A percentile compares a stretch with the other conserved stretches of the same genome.
These are phyloP conservation scores for Cryptocephalus primarius DNA, from an alignment of 2,888 invertebrate species.

Conservation along the genomic window DNA sequence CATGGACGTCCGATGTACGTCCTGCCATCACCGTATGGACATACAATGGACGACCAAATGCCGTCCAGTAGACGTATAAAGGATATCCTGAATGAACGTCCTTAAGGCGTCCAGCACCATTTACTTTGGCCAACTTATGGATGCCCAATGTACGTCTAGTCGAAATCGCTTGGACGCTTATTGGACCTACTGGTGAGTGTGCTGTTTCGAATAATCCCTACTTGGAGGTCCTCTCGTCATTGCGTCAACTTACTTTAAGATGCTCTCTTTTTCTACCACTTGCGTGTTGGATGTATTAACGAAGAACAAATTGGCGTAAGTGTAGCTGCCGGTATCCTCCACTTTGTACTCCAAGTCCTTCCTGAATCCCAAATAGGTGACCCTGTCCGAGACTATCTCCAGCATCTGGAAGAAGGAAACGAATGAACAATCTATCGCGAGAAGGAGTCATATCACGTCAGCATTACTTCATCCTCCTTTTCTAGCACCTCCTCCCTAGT, in stretches of 20 bases:
- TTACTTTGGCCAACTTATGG: too few relatives aligned
- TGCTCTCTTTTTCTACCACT: not conserved
- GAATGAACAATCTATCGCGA: too few relatives aligned
- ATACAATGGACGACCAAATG: too few relatives aligned
- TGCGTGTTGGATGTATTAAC: conserved; percentile 27
- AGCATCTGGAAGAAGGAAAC: conserved; percentile 39
- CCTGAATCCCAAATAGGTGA: conserved; percentile 47
- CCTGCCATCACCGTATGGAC: too few relatives aligned
- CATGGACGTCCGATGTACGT: too few relatives aligned
- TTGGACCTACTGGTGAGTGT: too few relatives aligned
- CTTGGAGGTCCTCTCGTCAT: not conserved
- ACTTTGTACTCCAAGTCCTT: conserved; percentile 41
- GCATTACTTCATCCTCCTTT: conserved; percentile 28
- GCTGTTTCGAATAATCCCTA: too few relatives aligned
- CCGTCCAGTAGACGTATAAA: too few relatives aligned
- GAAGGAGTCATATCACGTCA: not conserved
- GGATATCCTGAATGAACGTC: too few relatives aligned
- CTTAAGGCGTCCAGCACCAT: too few relatives aligned
- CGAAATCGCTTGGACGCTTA: too few relatives aligned
- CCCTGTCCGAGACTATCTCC: conserved; percentile 40
- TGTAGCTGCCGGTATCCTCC: conserved; percentile 27
- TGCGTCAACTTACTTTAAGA: not conserved
- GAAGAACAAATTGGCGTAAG: conserved; percentile 48
- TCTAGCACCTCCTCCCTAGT: conserved; percentile 34
- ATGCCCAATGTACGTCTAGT: too few relatives aligned